These are phyloP conservation scores for Rhinolophus sinicus DNA, from an alignment of 2,113 vertebrate species.

Conservation along the genomic window DNA sequence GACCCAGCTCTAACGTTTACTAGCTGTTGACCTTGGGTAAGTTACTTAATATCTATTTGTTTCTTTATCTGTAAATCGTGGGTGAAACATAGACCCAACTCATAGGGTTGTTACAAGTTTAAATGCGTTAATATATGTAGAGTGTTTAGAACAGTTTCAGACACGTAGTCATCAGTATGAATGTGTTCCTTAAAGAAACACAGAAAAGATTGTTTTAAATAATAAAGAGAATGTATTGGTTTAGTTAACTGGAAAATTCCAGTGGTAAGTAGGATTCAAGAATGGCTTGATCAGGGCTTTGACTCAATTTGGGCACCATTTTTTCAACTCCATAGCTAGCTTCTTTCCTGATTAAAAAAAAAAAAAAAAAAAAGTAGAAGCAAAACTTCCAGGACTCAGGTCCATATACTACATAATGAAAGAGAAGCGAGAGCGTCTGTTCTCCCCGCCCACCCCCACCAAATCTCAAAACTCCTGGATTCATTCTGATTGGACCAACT, in stretches of 20 bases:
- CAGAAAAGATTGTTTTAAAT: not conserved
- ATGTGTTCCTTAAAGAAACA: not conserved
- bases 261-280: not conserved
- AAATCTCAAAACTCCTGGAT: no score
- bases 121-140: not conserved
- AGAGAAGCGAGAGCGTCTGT: not conserved
- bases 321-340: not conserved
- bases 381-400: not conserved
- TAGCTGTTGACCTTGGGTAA: not conserved
- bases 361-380: no score
- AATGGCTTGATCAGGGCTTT: not conserved
- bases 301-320: not conserved
- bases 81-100: no score
- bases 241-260: not conserved
- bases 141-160: not conserved
- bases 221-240: not conserved
- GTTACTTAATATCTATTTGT: not conserved
- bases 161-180: not conserved
- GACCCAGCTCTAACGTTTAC: not conserved
- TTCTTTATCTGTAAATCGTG: not conserved
- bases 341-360: no score
- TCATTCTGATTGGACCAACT: no score
- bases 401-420: not conserved
- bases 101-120: not conserved
- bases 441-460: no score